Base-by-base conservation (phyloP, 2,113 vertebrate genomes). In the Anoplopoma fimbria region DNA sequence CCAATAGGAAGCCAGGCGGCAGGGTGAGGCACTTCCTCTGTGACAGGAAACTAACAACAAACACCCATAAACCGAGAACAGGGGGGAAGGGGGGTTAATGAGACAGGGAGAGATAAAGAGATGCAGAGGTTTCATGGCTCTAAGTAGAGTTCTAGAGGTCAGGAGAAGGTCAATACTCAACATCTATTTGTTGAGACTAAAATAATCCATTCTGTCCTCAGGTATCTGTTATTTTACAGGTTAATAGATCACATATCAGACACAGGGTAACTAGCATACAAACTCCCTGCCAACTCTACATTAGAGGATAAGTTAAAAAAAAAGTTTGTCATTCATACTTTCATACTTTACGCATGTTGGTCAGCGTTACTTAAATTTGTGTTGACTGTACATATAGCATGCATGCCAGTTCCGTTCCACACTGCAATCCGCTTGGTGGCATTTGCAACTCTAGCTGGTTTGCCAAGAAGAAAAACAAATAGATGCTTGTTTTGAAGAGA, bases 1-100 rank as follows among this genome's bases (percentile, higher is more conserved):
- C 94, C 93, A 94, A 94, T 93, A 40, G 86, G 87, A 90, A 91
- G 89, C 62, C 67, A 88, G 88, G 85, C 73, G 31, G 85, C 85
- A 86, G 95, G 95, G 95, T 87, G 95, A 94, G 93, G 94, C 93
- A 93, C 94, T 95, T 95, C 95, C 95, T 95, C 79, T 95, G 91
- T 91, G 85, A 95, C 95, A 95, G 93, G 94, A 95, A 96, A 91
- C 88, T 13, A 92, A 92, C 93, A 93, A 84, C 92, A 93, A 93
- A 94, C 90, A 94, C 81, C 83, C 53, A 85, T 75, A 91, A 73
- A 63, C 61, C 34, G n/a, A 6, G 61, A 36, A n/a, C 2, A 23
- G n/a, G 36, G 9, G 4, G 1, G 12, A 21, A 23, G 49, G 31
- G 55, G 45, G 58, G 58, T 4, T 60, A 69, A 84, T 86, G 87